phyloP scores from a whole-genome alignment of 2,797 vertebrate genomes.

The Coendou prehensilis region DNA sequence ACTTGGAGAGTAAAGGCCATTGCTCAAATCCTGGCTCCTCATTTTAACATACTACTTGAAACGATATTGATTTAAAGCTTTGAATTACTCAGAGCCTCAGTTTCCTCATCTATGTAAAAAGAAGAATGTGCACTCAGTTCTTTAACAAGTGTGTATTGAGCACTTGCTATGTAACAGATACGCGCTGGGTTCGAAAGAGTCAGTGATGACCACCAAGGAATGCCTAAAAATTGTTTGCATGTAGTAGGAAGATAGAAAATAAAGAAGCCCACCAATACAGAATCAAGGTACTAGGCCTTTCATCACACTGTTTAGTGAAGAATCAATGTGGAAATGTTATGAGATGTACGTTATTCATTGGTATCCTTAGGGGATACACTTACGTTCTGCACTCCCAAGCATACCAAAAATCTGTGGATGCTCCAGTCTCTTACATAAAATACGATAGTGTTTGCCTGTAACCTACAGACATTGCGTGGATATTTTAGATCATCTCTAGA shows the following conservation, averaged over 20 bases:
- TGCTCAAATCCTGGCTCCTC: neutral
- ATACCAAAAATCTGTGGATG: neutral
- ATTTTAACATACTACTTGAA: neutral
- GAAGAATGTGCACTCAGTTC: neutral
- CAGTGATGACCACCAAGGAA: neutral
- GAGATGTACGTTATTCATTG: neutral
- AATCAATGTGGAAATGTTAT: neutral
- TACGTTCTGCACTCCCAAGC: neutral
- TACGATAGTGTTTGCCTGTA: neutral
- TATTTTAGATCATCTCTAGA: neutral
- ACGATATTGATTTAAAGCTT: neutral
- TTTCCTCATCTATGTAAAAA: slow-evolving; percentile 33
- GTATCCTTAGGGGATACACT: neutral
- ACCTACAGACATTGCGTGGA: neutral
- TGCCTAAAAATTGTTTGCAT: neutral
- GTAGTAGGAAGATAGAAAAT: neutral
- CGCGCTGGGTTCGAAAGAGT: neutral
- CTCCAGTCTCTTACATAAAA: neutral
- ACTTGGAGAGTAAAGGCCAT: neutral
- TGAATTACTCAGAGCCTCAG: neutral
- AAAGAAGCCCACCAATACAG: neutral
- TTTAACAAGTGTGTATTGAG: neutral
- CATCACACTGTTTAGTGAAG: neutral
- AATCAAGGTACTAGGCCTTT: neutral
- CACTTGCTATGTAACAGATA: neutral